Evolutionary conservation across 1,140 invertebrate genomes (phyloP).

Genomic region (Hypsibius dujardini): DNA sequence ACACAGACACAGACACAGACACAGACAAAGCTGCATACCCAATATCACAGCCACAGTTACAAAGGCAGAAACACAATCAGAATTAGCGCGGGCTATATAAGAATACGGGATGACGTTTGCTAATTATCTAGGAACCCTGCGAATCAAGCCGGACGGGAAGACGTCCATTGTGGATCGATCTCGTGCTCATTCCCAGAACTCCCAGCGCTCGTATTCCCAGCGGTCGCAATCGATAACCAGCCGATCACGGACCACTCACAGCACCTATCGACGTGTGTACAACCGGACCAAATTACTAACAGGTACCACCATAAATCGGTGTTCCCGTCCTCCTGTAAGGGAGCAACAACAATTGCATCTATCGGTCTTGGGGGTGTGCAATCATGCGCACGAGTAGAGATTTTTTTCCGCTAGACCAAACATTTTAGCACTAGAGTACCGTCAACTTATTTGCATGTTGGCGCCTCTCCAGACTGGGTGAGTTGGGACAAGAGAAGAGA

Average conservation of each 20-base stretch:
- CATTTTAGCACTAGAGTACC: no score
- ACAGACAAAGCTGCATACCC: no score
- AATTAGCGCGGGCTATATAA: no score
- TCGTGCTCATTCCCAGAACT: not conserved
- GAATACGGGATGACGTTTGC: no score
- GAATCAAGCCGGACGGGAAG: conserved; percentile 5
- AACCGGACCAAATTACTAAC: conserved; percentile 12
- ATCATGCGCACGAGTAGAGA: not conserved
- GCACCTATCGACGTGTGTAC: conserved; percentile 10
- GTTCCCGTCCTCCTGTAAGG: not conserved
- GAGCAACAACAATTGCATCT: not conserved
- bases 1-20: no score
- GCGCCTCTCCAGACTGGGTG: no score
- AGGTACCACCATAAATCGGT: not conserved
- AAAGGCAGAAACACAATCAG: no score
- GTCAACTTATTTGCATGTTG: no score
- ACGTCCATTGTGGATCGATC: not conserved
- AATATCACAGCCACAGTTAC: no score
- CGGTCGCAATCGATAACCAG: not conserved
- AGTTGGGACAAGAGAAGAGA: no score
- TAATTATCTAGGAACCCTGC: no score
- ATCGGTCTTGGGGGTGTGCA: not conserved
- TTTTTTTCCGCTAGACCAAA: no score
- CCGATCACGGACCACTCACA: conserved; percentile 7
- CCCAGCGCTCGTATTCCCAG: not conserved